phyloP scores from a whole-genome alignment of 1,140 invertebrate genomes.

The Brachionus paranguensis region DNA sequence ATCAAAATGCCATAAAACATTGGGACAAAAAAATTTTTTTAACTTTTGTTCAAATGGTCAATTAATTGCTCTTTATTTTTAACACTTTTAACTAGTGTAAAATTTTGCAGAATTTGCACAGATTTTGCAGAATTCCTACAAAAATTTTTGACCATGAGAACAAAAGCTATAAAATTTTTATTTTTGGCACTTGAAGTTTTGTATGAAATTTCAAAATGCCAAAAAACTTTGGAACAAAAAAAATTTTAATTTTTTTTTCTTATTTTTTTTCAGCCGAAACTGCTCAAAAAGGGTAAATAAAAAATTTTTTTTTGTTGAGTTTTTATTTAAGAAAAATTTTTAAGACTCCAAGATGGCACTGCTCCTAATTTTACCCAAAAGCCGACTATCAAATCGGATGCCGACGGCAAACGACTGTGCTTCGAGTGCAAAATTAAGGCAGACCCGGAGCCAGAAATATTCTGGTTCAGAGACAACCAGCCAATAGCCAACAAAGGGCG shows the following conservation, averaged over 20 bases:
- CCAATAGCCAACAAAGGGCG: conserved; percentile 51
- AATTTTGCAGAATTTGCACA: too few species aligned
- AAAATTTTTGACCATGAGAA: too few species aligned
- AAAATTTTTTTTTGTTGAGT: background rate
- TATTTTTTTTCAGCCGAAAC: conserved; percentile 25
- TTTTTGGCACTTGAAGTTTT: too few species aligned
- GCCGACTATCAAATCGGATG: conserved; percentile 88
- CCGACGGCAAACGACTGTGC: conserved; percentile 82
- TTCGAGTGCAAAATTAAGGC: conserved; percentile 89
- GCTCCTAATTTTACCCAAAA: conserved; percentile 95
- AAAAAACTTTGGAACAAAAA: background rate
- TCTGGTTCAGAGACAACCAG: conserved; percentile 80
- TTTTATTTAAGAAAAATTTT: background rate
- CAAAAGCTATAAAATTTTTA: too few species aligned
- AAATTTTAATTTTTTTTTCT: background rate
- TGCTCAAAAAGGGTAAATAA: conserved; percentile 28
- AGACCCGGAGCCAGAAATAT: conserved; percentile 76
- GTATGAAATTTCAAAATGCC: too few species aligned
- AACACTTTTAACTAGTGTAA: too few species aligned
- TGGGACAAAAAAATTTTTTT: too few species aligned
- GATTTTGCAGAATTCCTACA: too few species aligned
- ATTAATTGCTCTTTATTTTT: too few species aligned
- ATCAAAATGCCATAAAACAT: too few species aligned
- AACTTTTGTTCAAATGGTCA: too few species aligned
- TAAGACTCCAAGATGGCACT: conserved; percentile 67